Evolutionary conservation across 2,113 vertebrate species (phyloP), one percentile per base, ranked within the genome.

Genomic region (Aptenodytes patagonicus): DNA sequence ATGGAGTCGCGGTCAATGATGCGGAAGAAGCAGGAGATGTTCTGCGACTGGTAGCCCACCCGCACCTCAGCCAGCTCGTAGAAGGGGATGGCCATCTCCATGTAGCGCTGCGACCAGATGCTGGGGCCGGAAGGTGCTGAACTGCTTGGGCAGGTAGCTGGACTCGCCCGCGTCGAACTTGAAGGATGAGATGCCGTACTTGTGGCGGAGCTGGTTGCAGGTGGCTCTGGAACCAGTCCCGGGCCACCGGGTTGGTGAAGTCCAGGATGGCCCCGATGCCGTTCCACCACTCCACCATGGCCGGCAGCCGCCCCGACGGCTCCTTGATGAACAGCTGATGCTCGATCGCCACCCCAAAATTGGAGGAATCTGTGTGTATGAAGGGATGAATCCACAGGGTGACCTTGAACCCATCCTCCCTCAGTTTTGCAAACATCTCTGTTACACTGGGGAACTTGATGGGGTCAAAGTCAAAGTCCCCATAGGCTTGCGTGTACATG

Each of bases 91-190:
- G 99, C 99, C 99, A 99, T 99, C 96, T 99, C 99, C 0, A 99
- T 99, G 97, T 99, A 99, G 46, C 98, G 98, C n/a, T 98, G 98
- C 6, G 99, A 99, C 98, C 99, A 99, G 42, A 99, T 98, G 96
- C 98, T 99, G 49, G 99, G 99, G 90, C 99, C 93, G 96, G 89
- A 95, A 98, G 40, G 99, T 99, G 94, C 98, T 99, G 94, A 99
- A 99, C 92, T 98, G 98, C 97, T 98, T 98, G 2, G 99, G 99
- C 69, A 99, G 97, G 95, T 99, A 99, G 97, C 98, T 99, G 22
- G 99, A 99, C 89, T 99, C 99, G 0, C 99, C 99, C 0, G 99
- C 99, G 0, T 99, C 99, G 31, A 99, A 99, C 95, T 99, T 99
- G 88, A 99, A 99, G 68, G 99, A 99, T 0, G 98, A 97, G 65